Base-by-base conservation (phyloP, 1,140 invertebrate genomes). In the Bombyx mandarina region DNA sequence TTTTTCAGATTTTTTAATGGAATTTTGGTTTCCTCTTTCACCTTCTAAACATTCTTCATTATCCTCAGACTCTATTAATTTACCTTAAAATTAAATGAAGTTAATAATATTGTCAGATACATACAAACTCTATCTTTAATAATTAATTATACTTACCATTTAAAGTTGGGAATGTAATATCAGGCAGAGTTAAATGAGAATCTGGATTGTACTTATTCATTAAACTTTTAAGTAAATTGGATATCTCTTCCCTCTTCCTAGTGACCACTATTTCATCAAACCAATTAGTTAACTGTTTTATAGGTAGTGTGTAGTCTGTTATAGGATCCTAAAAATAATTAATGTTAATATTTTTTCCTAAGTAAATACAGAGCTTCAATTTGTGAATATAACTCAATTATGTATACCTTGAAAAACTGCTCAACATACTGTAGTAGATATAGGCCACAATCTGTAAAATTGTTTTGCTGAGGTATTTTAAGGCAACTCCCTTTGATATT, bases 381-480 rank as follows among this genome's bases (percentile, higher is more conserved):
- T n/a, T 54, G 12, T 8, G 9, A 53, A 53, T 52, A 49, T 45
- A 44, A 63, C 5, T 58, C 9, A 56, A 46, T 58, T 59, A 46
- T 22, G 75, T 64, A 83, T 84, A 93, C 93, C 86, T 91, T 91
- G 77, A 99, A 98, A 89, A 99, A 99, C 57, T 93, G 93, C 89
- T 99, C 97, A 5, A 97, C 96, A 90, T 98, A 99, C 82, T 99
- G 96, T 44, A 99, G 89, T 47, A 99, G 88, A 88, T 96, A 99
- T 6, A 99, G 89, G 3, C 98, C 98, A 89, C 98, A 99, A 86
- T 99, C 98, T 46, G 94, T 96, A 78, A 94, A 97, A 89, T 99
- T 99, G 60, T 93, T 96, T 89, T 99, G 98, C 77, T 98, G 97
- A 18, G 98, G 98, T 59, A 98, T 95, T 89, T 95, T 96, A 0